Percentiles rank a stretch among this genome's conserved stretches.
phyloP scores from a whole-genome alignment of 1,140 invertebrate genomes.

The Tetragonula clypearis region DNA sequence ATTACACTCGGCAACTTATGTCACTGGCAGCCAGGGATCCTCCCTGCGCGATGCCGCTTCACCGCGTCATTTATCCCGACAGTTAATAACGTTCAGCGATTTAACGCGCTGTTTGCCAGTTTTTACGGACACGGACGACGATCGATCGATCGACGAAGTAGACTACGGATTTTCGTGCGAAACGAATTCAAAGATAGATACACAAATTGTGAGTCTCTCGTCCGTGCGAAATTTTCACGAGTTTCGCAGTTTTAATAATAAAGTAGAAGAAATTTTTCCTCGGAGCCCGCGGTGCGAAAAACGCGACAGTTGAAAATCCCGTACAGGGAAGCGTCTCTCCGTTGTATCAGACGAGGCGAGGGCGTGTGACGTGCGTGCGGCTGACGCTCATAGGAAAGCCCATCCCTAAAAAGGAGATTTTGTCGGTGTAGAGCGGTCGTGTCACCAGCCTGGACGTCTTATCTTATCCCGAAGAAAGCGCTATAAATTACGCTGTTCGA shows the following conservation, averaged over 20 bases:
- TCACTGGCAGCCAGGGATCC: conserved; percentile 37
- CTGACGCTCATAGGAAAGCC: not conserved
- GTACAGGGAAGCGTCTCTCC: too few species aligned
- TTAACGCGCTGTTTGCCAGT: not conserved
- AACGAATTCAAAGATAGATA: too few species aligned
- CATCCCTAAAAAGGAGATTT: not conserved
- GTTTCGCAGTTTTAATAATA: too few species aligned
- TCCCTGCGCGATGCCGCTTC: conserved; percentile 33
- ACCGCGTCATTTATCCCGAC: conserved; percentile 40
- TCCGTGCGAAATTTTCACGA: too few species aligned
- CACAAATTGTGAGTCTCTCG: too few species aligned
- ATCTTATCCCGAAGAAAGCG: conserved; percentile 51
- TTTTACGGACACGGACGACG: not conserved
- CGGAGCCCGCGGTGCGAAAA: too few species aligned
- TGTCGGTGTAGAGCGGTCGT: not conserved
- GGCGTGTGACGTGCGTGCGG: too few species aligned
- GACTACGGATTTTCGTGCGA: too few species aligned
- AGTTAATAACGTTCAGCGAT: conserved; percentile 31
- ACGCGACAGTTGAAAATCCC: too few species aligned
- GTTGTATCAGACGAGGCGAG: too few species aligned
- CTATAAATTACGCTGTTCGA: conserved; percentile 57
- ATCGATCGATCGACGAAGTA: too few species aligned
- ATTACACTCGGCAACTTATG: conserved; percentile 78
- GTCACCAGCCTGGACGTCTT: conserved; percentile 44
- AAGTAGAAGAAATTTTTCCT: too few species aligned